A percentile compares a stretch with the other conserved stretches of the same genome.
Evolutionary conservation across 2,888 invertebrate species (phyloP).

Genomic region (Pseudococcus viburni): DNA sequence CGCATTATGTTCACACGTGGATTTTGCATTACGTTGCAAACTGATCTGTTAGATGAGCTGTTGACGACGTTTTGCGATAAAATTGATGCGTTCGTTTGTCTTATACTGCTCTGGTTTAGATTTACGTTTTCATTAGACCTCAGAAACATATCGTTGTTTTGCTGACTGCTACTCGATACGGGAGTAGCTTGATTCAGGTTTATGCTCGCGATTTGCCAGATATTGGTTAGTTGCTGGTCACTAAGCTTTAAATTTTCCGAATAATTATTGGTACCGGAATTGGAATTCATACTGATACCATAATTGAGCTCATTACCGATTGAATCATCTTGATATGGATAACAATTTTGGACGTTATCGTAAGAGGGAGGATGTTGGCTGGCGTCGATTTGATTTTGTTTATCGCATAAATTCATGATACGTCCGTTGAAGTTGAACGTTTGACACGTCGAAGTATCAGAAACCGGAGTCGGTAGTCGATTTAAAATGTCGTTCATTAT

Average conservation of each 20-base stretch:
- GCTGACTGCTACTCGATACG: background rate
- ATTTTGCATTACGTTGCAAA: conserved; percentile 18
- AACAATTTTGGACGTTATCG: background rate
- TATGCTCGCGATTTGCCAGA: background rate
- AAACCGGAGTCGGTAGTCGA: background rate
- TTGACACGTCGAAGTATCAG: background rate
- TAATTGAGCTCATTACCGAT: background rate
- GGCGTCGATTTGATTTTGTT: background rate
- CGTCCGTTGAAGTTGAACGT: conserved; percentile 33
- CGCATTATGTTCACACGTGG: background rate
- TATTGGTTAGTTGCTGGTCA: background rate
- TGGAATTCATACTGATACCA: background rate
- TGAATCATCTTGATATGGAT: background rate
- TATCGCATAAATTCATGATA: background rate
- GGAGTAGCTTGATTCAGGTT: background rate
- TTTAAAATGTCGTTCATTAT: background rate
- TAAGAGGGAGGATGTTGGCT: background rate
- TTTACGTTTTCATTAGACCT: background rate
- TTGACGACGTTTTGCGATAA: conserved; percentile 28
- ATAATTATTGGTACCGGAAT: background rate
- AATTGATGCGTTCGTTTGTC: conserved; percentile 11
- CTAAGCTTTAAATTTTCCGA: background rate
- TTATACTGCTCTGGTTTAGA: background rate
- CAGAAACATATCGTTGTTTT: background rate
- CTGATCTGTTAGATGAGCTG: background rate